phyloP scores from a whole-genome alignment of 1,140 invertebrate species.

The Drosophila triauraria region DNA sequence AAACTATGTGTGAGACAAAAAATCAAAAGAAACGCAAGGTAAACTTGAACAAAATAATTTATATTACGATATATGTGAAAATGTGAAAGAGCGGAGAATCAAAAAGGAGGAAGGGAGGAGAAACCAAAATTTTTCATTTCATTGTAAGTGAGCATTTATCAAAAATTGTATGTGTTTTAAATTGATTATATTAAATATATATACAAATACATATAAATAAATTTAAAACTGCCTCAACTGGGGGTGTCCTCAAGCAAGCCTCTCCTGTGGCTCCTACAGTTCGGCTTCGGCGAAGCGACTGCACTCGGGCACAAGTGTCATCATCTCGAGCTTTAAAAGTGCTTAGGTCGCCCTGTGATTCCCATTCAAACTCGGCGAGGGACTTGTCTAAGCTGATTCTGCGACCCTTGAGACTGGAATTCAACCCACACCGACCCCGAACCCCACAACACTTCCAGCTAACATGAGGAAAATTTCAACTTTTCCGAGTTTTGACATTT shows the following conservation, averaged over 20 bases:
- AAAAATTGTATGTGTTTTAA: conserved; percentile 84
- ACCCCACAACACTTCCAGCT: background rate
- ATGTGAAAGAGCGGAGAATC: conserved; percentile 71
- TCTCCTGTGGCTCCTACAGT: conserved; percentile 1
- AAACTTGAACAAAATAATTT: conserved; percentile 47
- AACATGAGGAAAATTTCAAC: conserved; percentile 39
- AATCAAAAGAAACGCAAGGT: conserved; percentile 30
- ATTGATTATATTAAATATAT: conserved; percentile 82
- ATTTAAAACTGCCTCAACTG: conserved; percentile 53
- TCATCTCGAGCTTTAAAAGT: conserved; percentile 61
- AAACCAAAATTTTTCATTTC: conserved; percentile 66
- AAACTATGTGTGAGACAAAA: conserved; percentile 56
- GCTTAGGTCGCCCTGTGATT: conserved; percentile 44
- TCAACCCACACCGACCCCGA: background rate
- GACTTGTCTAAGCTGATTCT: conserved; percentile 67
- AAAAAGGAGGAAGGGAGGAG: conserved; percentile 17
- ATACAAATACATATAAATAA: conserved; percentile 75
- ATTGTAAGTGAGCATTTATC: conserved; percentile 83
- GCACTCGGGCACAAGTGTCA: conserved; percentile 53
- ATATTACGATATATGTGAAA: conserved; percentile 51
- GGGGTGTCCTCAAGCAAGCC: conserved; percentile 1
- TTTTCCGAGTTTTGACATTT: conserved; percentile 72
- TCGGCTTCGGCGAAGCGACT: conserved; percentile 1
- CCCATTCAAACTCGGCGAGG: conserved; percentile 39
- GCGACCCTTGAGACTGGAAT: conserved; percentile 56